Conservation (phyloP, 2,888 invertebrate genomes). For the Hydraecia micacea region DNA sequence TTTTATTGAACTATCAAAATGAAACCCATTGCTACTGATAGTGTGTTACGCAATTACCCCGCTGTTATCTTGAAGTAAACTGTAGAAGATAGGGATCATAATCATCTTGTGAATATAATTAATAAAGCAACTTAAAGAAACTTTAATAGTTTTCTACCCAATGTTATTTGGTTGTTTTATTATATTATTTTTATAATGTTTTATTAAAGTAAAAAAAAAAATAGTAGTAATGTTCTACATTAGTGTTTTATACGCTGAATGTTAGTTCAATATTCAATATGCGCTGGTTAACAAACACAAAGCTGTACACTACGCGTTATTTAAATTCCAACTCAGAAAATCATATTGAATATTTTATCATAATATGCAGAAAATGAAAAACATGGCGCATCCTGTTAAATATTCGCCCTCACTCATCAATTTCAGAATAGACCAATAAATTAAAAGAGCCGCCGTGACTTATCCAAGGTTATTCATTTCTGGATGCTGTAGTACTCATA, state of each 20-base stretch:
- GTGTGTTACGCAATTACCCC: too few species aligned
- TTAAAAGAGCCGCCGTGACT: constrained; percentile 60
- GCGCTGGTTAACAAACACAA: constrained; percentile 35
- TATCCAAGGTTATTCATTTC: constrained; percentile 61
- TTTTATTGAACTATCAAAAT: too few species aligned
- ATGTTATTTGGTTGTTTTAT: background rate
- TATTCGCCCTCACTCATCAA: constrained; percentile 53
- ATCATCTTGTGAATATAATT: background rate
- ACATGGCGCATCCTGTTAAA: constrained; percentile 33
- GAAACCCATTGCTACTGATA: too few species aligned
- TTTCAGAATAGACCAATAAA: constrained; percentile 61
- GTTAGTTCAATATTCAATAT: constrained; percentile 31
- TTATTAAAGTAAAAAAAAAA: background rate
- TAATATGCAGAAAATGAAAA: constrained; percentile 38
- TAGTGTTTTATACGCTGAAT: constrained; percentile 4
- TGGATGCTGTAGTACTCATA: constrained; percentile 68
- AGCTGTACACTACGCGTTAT: constrained; percentile 32
- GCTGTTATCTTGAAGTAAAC: too few species aligned
- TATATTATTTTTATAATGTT: background rate
- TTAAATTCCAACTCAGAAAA: constrained; percentile 36
- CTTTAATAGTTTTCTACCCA: background rate
- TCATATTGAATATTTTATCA: constrained; percentile 47
- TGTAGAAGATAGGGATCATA: background rate
- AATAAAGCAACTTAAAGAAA: background rate
- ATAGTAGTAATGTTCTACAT: background rate